These are phyloP conservation scores for Callocephalon fimbriatum DNA, from an alignment of 2,113 vertebrate genomes.

Conservation along the genomic window DNA sequence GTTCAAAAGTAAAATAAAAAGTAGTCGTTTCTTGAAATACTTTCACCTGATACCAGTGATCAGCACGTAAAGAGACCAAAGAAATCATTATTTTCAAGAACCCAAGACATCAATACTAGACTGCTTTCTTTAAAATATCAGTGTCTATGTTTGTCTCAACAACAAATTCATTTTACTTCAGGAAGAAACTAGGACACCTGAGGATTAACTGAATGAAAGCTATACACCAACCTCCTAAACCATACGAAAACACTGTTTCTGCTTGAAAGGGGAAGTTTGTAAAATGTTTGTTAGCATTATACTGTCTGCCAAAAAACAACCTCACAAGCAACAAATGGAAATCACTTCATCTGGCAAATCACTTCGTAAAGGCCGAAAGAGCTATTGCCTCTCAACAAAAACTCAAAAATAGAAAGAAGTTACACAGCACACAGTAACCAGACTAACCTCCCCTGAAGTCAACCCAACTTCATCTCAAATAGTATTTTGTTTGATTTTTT, in stretches of 20 bases:
- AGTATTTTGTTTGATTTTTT: not conserved
- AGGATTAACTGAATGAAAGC: constrained; percentile 12
- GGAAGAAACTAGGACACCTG: not conserved
- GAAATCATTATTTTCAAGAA: not conserved
- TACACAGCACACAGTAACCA: not conserved
- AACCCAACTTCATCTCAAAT: not conserved
- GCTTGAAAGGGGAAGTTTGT: not conserved
- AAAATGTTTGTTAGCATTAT: not conserved
- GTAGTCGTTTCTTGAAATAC: not conserved
- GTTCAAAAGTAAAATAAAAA: not conserved
- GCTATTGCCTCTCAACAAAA: not conserved
- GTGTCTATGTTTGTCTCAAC: not conserved
- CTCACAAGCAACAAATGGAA: not conserved
- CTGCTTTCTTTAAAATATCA: not conserved
- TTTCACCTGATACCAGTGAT: not conserved
- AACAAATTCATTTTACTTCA: not conserved
- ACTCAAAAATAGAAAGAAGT: not conserved
- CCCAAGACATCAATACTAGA: not conserved
- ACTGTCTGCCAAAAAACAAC: not conserved
- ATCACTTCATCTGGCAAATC: not conserved
- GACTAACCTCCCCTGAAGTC: not conserved
- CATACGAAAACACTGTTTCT: not conserved
- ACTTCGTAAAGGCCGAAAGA: not conserved
- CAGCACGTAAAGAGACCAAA: not conserved
- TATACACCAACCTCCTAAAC: not conserved